Evolutionary conservation across 2,113 vertebrate genomes (phyloP).

Genomic region (Rhizomys pruinosus): DNA sequence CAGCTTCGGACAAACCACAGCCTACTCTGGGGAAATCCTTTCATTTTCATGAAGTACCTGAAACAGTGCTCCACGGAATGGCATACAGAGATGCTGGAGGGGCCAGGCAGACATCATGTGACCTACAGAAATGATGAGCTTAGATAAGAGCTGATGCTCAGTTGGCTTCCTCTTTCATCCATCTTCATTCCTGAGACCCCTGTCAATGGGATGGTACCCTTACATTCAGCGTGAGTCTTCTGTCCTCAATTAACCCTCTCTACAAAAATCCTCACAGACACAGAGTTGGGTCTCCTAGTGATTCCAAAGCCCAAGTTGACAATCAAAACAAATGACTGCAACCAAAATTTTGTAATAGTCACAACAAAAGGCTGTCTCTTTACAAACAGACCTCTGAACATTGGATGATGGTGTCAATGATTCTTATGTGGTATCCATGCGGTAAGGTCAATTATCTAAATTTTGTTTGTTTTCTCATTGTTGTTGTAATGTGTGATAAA

Average conservation of each 20-base stretch:
- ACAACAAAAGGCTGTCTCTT: background rate
- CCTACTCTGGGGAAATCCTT: background rate
- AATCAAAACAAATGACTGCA: background rate
- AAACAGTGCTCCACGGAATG: background rate
- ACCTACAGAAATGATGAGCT: background rate
- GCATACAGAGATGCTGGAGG: background rate
- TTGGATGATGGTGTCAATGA: background rate
- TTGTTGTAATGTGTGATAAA: conserved; percentile 1
- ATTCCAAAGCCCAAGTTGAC: background rate
- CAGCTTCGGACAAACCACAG: background rate
- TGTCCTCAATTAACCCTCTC: background rate
- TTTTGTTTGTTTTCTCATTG: background rate
- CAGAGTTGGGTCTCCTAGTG: background rate
- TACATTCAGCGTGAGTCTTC: background rate
- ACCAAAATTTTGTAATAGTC: background rate
- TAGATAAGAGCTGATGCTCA: background rate
- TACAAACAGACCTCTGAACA: background rate
- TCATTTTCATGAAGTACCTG: background rate
- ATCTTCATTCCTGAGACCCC: background rate
- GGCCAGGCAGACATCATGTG: background rate
- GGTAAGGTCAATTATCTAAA: background rate
- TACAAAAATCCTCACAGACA: background rate
- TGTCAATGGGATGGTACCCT: background rate
- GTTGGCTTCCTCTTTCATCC: background rate
- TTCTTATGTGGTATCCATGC: background rate